Percentiles rank a stretch among this genome's conserved stretches.
These are phyloP conservation scores for Aviceda subcristata DNA, from an alignment of 2,113 vertebrate genomes.

Conservation along the genomic window DNA sequence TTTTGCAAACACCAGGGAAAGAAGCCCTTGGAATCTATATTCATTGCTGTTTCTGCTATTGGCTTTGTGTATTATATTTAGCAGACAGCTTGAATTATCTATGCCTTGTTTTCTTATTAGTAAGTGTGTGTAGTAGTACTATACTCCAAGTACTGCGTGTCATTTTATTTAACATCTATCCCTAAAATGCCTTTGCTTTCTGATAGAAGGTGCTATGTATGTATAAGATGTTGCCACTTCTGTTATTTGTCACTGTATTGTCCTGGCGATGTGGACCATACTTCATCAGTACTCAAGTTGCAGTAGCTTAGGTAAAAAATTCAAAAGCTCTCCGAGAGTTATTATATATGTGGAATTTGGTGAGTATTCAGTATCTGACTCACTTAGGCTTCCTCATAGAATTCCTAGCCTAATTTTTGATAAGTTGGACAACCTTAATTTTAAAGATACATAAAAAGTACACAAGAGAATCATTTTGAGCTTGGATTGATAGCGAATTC, in stretches of 20 bases:
- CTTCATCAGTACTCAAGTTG: background rate
- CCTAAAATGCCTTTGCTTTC: background rate
- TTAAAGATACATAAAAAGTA: background rate
- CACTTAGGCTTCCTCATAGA: background rate
- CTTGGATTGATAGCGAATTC: background rate
- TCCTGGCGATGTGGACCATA: background rate
- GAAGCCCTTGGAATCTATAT: background rate
- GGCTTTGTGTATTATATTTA: background rate
- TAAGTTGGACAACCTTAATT: background rate
- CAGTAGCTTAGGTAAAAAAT: background rate
- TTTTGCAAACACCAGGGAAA: background rate
- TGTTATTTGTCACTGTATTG: background rate
- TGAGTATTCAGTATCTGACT: background rate
- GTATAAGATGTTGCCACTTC: background rate
- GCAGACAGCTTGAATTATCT: background rate
- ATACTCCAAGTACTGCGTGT: background rate
- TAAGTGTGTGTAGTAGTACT: background rate
- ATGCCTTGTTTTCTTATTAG: background rate
- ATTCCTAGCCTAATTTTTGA: background rate
- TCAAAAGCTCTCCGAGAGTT: background rate
- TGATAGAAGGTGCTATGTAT: background rate
- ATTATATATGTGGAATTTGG: background rate
- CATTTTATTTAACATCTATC: background rate
- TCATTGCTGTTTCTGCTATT: background rate
- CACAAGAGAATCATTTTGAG: background rate